Evolutionary conservation across 1,140 invertebrate genomes (phyloP).

Genomic region (Chlorops oryzae): DNA sequence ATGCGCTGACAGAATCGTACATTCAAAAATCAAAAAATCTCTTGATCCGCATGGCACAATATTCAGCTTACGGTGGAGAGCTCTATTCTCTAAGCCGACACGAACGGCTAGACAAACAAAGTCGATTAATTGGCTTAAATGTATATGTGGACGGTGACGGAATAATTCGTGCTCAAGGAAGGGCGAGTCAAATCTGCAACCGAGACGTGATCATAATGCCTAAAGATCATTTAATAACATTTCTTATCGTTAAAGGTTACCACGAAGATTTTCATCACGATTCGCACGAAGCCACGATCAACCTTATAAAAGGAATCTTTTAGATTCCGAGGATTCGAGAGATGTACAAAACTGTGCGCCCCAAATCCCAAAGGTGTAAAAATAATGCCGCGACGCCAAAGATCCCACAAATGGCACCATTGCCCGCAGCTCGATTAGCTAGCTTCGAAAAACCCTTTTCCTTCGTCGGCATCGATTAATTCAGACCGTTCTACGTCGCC

Average conservation of each 20-base stretch:
- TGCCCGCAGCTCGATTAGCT: conserved; percentile 1
- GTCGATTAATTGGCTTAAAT: too few species aligned
- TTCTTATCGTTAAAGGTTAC: neutral
- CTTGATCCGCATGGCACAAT: too few species aligned
- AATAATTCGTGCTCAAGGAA: neutral
- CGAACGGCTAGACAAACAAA: too few species aligned
- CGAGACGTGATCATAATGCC: neutral
- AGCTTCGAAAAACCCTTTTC: neutral
- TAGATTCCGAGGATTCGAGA: neutral
- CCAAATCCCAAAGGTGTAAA: conserved; percentile 7
- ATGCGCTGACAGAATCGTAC: too few species aligned
- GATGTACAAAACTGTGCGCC: neutral
- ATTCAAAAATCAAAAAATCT: too few species aligned
- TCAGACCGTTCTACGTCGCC: conserved; percentile 29
- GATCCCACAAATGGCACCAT: conserved; percentile 5
- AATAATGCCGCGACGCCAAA: neutral
- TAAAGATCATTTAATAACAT: conserved; percentile 2
- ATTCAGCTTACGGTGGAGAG: too few species aligned
- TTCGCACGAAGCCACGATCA: conserved; percentile 1
- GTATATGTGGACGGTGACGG: conserved; percentile 6
- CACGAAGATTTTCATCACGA: conserved; percentile 2
- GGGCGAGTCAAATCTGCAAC: neutral
- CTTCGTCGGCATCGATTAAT: conserved; percentile 20
- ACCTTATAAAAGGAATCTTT: neutral
- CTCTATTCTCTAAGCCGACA: too few species aligned